Percentiles rank a stretch among this genome's conserved stretches.
Evolutionary conservation across 2,113 vertebrate genomes (phyloP).

Genomic region (Scartelaos histophorus): DNA sequence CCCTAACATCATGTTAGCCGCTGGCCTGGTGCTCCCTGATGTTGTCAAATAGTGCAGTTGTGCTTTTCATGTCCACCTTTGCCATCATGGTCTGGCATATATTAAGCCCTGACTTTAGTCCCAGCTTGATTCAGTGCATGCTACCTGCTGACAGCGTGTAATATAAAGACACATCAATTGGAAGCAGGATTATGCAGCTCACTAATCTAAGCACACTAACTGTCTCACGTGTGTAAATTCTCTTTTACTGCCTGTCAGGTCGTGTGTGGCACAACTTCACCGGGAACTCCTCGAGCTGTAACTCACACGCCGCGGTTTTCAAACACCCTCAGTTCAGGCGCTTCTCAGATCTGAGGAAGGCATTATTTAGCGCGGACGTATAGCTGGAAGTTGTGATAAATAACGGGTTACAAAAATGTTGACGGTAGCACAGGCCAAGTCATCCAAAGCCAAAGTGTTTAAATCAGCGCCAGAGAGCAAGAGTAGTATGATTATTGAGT

Average conservation of each 20-base stretch:
- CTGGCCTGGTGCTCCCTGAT: background rate
- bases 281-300: constrained; percentile 51
- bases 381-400: constrained; percentile 69
- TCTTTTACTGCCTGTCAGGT: constrained; percentile 51
- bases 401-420: constrained; percentile 62
- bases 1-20: background rate
- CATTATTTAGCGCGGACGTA: constrained; percentile 73
- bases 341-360: constrained; percentile 61
- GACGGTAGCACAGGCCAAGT: constrained; percentile 68
- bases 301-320: constrained; percentile 61
- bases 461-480: constrained; percentile 76
- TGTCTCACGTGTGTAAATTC: constrained; percentile 54
- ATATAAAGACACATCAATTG: constrained; percentile 48
- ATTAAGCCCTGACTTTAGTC: background rate
- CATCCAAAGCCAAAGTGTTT: constrained; percentile 62
- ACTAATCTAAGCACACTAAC: constrained; percentile 50
- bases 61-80: background rate
- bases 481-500: constrained; percentile 80
- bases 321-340: constrained; percentile 71
- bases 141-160: constrained; percentile 19
- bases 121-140: background rate
- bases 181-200: constrained; percentile 31
- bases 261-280: constrained; percentile 57
- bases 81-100: background rate
- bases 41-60: background rate